Conservation (phyloP, 2,113 vertebrate species). For the Engystomops pustulosus region DNA sequence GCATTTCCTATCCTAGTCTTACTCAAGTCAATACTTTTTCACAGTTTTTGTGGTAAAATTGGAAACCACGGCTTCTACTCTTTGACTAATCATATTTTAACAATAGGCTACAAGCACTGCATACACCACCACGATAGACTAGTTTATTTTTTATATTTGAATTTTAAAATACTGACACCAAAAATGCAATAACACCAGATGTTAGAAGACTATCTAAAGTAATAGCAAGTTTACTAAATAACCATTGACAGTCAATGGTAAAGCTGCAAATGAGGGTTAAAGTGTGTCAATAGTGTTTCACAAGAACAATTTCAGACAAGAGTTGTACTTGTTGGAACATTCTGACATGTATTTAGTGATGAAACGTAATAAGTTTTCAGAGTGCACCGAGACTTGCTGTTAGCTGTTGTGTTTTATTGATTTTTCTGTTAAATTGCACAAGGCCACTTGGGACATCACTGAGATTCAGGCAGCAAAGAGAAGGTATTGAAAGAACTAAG, state of each 20-base stretch:
- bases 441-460: conserved; percentile 86
- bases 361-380: conserved; percentile 82
- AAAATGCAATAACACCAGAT: not conserved
- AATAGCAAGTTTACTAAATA: conserved; percentile 80
- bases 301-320: conserved; percentile 90
- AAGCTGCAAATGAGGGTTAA: conserved; percentile 88
- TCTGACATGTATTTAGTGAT: conserved; percentile 92
- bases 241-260: conserved; percentile 86
- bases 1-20: too few species aligned
- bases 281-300: conserved; percentile 97
- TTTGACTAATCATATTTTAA: too few species aligned
- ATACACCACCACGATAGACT: too few species aligned
- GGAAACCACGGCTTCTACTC: too few species aligned
- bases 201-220: conserved; percentile 65
- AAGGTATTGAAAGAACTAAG: conserved; percentile 81
- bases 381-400: conserved; percentile 84
- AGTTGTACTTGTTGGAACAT: conserved; percentile 80
- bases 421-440: conserved; percentile 92
- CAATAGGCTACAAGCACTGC: too few species aligned
- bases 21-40: too few species aligned
- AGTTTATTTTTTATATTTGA: too few species aligned
- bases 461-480: conserved; percentile 86
- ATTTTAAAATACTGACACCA: too few species aligned
- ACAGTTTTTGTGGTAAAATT: too few species aligned
- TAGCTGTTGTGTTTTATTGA: conserved; percentile 92